Percentiles rank a stretch among this genome's conserved stretches.
phyloP scores from a whole-genome alignment of 23 tunicate species.

The Clavelina lepadiformis region DNA sequence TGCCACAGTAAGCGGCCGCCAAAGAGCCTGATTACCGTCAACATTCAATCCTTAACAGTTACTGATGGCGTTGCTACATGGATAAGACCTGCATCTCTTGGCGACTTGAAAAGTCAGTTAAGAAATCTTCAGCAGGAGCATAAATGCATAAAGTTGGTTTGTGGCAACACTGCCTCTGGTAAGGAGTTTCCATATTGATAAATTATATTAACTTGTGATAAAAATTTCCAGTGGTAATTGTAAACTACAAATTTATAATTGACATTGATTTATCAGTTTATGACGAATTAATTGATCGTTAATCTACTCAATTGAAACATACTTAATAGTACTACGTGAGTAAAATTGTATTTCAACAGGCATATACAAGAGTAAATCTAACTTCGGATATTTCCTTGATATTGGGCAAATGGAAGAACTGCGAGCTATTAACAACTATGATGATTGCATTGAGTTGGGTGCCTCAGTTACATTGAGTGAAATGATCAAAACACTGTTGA shows the following conservation, averaged over 20 bases:
- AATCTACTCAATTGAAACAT: not conserved
- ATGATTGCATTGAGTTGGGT: constrained; percentile 25
- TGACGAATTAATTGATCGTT: no score
- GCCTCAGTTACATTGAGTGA: constrained; percentile 43
- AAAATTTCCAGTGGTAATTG: no score
- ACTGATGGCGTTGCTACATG: constrained; percentile 10
- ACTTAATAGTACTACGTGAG: no score
- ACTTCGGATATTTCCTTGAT: no score
- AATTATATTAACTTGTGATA: no score
- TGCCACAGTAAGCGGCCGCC: not conserved
- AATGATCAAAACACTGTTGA: not conserved
- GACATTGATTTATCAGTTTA: no score
- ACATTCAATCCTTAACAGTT: no score
- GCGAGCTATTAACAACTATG: not conserved
- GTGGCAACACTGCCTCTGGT: constrained; percentile 61
- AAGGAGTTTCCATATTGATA: no score
- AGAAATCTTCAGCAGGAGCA: not conserved
- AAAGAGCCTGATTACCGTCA: no score
- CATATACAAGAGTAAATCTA: no score
- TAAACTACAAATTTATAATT: no score
- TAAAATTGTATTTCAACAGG: no score
- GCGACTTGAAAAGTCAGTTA: constrained; percentile 3
- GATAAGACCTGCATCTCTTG: constrained; percentile 5
- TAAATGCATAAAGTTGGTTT: constrained; percentile 7
- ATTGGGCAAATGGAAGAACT: constrained; percentile 34